A percentile compares a stretch with the other conserved stretches of the same genome.
Evolutionary conservation across 1,140 invertebrate genomes (phyloP).

Genomic region (Ceratosolen solmsi): DNA sequence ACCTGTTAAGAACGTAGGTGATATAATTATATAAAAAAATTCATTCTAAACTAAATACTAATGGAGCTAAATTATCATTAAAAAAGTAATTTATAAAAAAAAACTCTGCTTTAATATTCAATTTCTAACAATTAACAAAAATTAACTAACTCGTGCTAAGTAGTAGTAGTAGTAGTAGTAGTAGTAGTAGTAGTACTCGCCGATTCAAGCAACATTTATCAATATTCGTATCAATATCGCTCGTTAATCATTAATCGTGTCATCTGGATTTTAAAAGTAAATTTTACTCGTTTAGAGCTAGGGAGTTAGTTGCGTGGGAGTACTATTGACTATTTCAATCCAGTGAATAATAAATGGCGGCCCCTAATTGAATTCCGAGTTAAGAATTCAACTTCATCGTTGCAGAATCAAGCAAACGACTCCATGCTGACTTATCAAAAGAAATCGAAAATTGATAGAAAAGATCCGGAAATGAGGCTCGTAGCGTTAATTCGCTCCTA

Average conservation of each 20-base stretch:
- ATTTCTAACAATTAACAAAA: background rate
- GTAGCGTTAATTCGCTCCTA: no score
- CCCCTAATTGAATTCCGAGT: no score
- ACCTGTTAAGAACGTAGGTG: conserved; percentile 10
- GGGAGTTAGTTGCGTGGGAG: background rate
- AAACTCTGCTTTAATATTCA: background rate
- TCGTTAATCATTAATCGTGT: background rate
- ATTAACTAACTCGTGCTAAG: background rate
- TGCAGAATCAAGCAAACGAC: no score
- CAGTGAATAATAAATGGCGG: background rate
- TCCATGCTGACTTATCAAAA: no score
- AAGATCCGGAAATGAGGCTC: no score
- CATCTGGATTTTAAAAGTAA: background rate
- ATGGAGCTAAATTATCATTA: background rate
- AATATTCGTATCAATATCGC: background rate
- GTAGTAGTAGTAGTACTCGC: no score
- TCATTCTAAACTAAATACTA: background rate
- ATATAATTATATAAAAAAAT: background rate
- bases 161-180: no score
- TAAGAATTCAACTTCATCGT: no score
- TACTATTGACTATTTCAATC: background rate
- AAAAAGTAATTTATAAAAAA: background rate
- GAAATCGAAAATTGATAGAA: no score
- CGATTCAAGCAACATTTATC: background rate
- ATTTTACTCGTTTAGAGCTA: background rate